Evolutionary conservation across 2,888 invertebrate species (phyloP).

Genomic region (Isotomurus palustris): DNA sequence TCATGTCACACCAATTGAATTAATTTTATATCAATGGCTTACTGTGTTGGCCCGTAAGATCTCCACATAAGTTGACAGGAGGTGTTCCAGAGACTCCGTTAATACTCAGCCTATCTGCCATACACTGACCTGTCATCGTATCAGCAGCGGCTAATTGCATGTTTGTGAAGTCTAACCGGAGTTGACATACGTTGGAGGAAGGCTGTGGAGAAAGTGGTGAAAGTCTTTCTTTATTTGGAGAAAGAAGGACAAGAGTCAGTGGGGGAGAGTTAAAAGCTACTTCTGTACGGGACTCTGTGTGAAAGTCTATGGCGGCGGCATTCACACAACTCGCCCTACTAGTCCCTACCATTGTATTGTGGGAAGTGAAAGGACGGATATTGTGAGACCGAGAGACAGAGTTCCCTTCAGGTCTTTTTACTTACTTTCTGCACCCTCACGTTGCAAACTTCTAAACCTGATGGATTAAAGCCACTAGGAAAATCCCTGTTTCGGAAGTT

Average conservation of each 20-base stretch:
- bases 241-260: too few relatives aligned
- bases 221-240: constrained; percentile 4
- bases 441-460: constrained; percentile 42
- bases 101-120: constrained; percentile 35
- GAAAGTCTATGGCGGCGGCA: too few relatives aligned
- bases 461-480: constrained; percentile 32
- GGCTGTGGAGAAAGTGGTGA: constrained; percentile 17
- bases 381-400: too few relatives aligned
- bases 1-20: neutral
- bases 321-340: too few relatives aligned
- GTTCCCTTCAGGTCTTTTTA: neutral
- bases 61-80: constrained; percentile 40
- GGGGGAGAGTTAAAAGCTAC: too few relatives aligned
- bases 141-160: constrained; percentile 34
- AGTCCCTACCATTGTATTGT: too few relatives aligned
- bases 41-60: constrained; percentile 42
- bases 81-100: constrained; percentile 37
- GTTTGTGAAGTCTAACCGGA: constrained; percentile 35
- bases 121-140: constrained; percentile 29
- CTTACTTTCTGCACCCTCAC: constrained; percentile 38
- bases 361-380: too few relatives aligned
- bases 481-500: constrained; percentile 36
- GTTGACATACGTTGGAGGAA: constrained; percentile 36
- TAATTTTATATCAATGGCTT: constrained; percentile 16
- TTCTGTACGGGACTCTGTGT: too few relatives aligned